Conservation (phyloP, 2,888 invertebrate species). For the Tiphia femorata region DNA sequence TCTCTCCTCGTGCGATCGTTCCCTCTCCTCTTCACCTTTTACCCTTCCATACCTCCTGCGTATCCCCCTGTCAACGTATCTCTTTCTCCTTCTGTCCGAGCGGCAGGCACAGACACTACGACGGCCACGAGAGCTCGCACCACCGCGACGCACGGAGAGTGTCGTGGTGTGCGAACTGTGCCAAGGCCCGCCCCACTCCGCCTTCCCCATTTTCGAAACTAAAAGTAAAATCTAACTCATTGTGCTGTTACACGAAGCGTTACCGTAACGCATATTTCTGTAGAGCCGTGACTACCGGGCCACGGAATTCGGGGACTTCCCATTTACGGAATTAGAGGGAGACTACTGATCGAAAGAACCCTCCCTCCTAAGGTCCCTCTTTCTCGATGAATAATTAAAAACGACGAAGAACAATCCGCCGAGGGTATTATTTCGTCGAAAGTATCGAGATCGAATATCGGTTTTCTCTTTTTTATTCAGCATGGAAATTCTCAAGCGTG, state of each 20-base stretch:
- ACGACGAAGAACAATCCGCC: too few relatives aligned
- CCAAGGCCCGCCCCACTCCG: conserved; percentile 64
- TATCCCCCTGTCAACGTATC: background rate
- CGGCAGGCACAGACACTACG: too few relatives aligned
- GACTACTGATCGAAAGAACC: background rate
- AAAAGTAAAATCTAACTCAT: conserved; percentile 69
- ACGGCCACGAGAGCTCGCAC: too few relatives aligned
- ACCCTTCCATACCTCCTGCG: background rate
- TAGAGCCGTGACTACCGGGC: conserved; percentile 19
- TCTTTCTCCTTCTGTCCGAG: background rate
- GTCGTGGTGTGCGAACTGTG: conserved; percentile 65
- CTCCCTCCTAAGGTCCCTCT: too few relatives aligned
- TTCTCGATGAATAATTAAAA: too few relatives aligned
- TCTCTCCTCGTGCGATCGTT: background rate
- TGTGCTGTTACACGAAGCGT: conserved; percentile 58
- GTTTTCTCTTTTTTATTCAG: too few relatives aligned
- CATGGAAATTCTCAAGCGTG: too few relatives aligned
- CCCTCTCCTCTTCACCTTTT: background rate
- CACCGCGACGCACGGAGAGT: too few relatives aligned
- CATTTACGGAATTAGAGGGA: background rate
- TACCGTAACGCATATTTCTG: conserved; percentile 58
- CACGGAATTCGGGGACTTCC: background rate
- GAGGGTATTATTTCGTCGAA: too few relatives aligned
- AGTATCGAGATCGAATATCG: too few relatives aligned
- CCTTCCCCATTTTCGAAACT: conserved; percentile 68